Conservation (phyloP, 2,888 invertebrate genomes). For the Elegia similella region DNA sequence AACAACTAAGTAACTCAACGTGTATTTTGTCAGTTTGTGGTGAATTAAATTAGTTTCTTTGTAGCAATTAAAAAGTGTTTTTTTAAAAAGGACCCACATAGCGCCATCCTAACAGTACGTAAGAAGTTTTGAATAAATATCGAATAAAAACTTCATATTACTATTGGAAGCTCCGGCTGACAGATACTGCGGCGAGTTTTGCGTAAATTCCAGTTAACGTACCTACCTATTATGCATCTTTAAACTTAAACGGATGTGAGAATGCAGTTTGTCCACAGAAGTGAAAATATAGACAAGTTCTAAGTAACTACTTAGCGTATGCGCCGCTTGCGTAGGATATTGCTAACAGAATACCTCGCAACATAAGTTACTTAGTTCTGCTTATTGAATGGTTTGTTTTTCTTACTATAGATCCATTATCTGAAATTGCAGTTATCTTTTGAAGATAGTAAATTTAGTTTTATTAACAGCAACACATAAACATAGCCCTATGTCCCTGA, state of each 20-base stretch:
- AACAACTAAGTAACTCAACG: no score
- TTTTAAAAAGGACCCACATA: no score
- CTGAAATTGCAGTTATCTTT: background rate
- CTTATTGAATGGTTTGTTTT: background rate
- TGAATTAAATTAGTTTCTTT: no score
- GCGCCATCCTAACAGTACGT: no score
- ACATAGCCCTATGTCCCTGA: no score
- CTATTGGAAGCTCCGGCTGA: slow-evolving; percentile 16
- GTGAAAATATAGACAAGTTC: slow-evolving; percentile 36
- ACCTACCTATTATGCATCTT: slow-evolving; percentile 33
- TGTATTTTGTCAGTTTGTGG: no score
- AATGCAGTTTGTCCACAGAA: slow-evolving; percentile 35
- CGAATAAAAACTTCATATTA: slow-evolving; percentile 2
- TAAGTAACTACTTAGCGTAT: slow-evolving; percentile 13
- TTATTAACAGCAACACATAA: no score
- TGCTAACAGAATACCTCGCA: background rate
- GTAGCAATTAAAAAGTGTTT: no score
- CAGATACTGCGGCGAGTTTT: slow-evolving; percentile 24
- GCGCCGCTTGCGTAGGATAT: background rate
- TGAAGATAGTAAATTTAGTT: background rate
- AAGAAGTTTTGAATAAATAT: slow-evolving; percentile 2
- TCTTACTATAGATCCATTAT: background rate
- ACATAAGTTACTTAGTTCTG: slow-evolving; percentile 4
- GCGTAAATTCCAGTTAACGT: slow-evolving; percentile 30
- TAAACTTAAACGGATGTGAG: slow-evolving; percentile 34